phyloP scores from a whole-genome alignment of 1,140 invertebrate species.

The Zaprionus ghesquierei region DNA sequence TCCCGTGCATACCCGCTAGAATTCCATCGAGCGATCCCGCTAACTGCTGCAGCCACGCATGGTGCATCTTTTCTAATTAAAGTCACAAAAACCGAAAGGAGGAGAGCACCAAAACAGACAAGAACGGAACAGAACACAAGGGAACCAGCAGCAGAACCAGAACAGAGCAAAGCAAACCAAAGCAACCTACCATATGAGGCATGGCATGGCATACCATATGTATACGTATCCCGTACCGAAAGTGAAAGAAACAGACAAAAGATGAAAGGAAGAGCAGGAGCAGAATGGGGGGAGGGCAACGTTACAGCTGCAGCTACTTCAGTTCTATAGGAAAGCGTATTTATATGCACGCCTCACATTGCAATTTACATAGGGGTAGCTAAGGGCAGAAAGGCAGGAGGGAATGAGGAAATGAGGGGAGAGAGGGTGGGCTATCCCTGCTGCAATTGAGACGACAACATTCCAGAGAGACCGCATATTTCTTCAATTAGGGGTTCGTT shows the following conservation, averaged over 20 bases:
- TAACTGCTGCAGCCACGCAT: slow-evolving; percentile 52
- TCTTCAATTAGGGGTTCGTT: slow-evolving; percentile 43
- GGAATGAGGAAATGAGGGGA: background rate
- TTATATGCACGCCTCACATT: slow-evolving; percentile 26
- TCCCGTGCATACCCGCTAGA: background rate
- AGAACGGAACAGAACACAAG: background rate
- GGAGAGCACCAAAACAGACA: slow-evolving; percentile 1
- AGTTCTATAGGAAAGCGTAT: slow-evolving; percentile 19
- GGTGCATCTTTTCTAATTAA: slow-evolving; percentile 73
- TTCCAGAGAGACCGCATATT: slow-evolving; percentile 11
- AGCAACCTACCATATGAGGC: slow-evolving; percentile 4
- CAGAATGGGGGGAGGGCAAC: background rate
- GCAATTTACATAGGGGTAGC: slow-evolving; percentile 30
- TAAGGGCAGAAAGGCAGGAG: background rate
- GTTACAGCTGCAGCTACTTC: slow-evolving; percentile 45
- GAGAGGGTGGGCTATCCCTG: background rate
- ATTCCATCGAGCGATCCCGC: slow-evolving; percentile 23
- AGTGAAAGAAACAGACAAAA: slow-evolving; percentile 50
- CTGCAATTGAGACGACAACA: slow-evolving; percentile 18
- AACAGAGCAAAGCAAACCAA: slow-evolving; percentile 10
- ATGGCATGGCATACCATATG: slow-evolving; percentile 15
- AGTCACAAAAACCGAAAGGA: slow-evolving; percentile 45
- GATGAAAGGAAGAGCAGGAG: slow-evolving; percentile 44
- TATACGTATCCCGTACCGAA: background rate
- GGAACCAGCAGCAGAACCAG: background rate